These are phyloP conservation scores for Mionectes olivaceus DNA, from an alignment of 2,797 vertebrate species.

Conservation along the genomic window DNA sequence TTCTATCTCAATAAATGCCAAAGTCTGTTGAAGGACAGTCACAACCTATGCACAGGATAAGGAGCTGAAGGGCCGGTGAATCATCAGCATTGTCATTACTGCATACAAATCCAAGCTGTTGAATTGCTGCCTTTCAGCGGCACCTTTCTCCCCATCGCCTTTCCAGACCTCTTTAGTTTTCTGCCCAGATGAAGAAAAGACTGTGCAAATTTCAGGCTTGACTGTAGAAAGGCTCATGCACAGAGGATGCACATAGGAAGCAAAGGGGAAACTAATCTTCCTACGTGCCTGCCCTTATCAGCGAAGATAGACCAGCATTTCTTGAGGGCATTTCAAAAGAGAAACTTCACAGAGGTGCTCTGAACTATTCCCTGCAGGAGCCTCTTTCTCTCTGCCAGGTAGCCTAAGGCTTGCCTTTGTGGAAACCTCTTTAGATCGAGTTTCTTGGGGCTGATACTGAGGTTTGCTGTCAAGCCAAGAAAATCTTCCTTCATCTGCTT, in stretches of 20 bases:
- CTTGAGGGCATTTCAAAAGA: constrained; percentile 30
- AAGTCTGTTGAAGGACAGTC: neutral
- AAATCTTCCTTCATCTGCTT: constrained; percentile 51
- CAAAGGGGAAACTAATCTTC: neutral
- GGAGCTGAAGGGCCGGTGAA: neutral
- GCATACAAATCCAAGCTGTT: neutral
- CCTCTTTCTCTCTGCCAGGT: constrained; percentile 43
- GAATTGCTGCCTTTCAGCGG: neutral
- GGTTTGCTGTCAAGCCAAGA: constrained; percentile 45
- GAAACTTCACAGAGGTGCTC: constrained; percentile 25
- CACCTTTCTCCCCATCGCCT: neutral
- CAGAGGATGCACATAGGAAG: neutral
- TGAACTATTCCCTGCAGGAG: neutral
- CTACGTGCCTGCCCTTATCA: neutral
- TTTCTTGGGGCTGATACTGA: constrained; percentile 39
- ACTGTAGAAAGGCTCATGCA: neutral
- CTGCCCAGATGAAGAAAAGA: neutral
- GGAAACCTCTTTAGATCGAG: constrained; percentile 40
- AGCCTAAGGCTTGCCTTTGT: constrained; percentile 55
- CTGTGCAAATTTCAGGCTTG: neutral
- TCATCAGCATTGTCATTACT: neutral
- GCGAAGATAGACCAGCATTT: constrained; percentile 13
- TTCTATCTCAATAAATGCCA: neutral
- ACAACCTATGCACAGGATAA: neutral
- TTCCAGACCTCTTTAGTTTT: neutral